Percentiles rank a stretch among this genome's conserved stretches.
phyloP scores from a whole-genome alignment of 2,888 invertebrate genomes.

The Lutraria lutraria region DNA sequence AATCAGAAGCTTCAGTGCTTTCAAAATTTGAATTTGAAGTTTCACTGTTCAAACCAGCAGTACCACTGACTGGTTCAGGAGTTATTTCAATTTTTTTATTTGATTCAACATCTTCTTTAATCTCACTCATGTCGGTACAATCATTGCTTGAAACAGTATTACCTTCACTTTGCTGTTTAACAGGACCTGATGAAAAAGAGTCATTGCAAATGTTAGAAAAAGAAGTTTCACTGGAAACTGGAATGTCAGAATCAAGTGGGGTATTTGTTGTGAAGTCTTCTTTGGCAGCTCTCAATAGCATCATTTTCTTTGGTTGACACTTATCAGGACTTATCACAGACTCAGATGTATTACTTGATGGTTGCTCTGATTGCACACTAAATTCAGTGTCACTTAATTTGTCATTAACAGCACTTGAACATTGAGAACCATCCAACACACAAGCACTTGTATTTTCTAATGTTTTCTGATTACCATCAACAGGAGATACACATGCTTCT shows the following conservation, averaged over 20 bases:
- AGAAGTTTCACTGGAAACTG: constrained; percentile 19
- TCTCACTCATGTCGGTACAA: constrained; percentile 10
- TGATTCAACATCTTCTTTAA: constrained; percentile 27
- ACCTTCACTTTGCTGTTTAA: constrained; percentile 3
- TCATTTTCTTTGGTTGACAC: constrained; percentile 67
- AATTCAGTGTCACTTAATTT: constrained; percentile 32
- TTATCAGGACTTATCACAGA: constrained; percentile 44
- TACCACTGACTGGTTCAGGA: background rate
- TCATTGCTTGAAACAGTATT: background rate
- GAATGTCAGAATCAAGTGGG: background rate
- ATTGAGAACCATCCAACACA: constrained; percentile 39
- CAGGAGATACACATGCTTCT: constrained; percentile 79
- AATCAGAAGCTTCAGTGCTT: background rate
- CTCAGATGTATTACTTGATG: constrained; percentile 19
- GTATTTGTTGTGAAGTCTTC: constrained; percentile 34
- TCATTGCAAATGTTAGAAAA: background rate
- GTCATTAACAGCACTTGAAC: constrained; percentile 15
- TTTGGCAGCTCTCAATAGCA: constrained; percentile 60
- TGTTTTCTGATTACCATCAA: background rate
- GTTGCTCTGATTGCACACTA: background rate
- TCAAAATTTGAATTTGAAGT: constrained; percentile 29
- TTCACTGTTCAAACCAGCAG: background rate
- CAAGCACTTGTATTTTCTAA: constrained; percentile 9
- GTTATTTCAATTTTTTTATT: constrained; percentile 17
- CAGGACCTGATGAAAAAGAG: background rate